Percentiles rank a stretch among this genome's conserved stretches.
Evolutionary conservation across 2,888 invertebrate species (phyloP).

Genomic region (Clistopyga incitator): DNA sequence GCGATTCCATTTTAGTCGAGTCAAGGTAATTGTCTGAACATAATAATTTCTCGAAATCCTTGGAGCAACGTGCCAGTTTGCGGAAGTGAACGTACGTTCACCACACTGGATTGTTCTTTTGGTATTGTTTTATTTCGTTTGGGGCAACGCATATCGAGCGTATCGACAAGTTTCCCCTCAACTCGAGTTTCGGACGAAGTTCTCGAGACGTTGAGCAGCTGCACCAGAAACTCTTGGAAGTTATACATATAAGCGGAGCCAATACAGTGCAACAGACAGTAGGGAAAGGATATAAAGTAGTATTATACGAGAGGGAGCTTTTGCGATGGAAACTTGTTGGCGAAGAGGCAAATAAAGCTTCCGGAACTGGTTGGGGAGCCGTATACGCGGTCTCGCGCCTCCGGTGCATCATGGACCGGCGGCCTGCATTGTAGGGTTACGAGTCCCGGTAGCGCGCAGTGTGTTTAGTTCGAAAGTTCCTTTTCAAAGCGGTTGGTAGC

Average conservation of each 20-base stretch:
- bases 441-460: constrained; percentile 24
- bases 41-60: too few species aligned
- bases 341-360: constrained; percentile 46
- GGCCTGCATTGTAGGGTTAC: constrained; percentile 1
- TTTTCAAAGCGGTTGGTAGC: constrained; percentile 46
- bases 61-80: too few species aligned
- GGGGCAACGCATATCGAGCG: background rate
- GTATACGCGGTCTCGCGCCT: constrained; percentile 17
- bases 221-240: background rate
- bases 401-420: constrained; percentile 16
- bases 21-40: too few species aligned
- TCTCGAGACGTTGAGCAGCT: background rate
- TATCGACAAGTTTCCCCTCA: background rate
- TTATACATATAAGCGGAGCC: background rate
- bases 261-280: constrained; percentile 26
- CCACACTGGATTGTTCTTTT: background rate
- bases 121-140: background rate
- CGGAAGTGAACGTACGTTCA: background rate
- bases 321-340: constrained; percentile 48
- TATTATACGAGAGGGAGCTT: constrained; percentile 23
- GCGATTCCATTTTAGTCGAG: background rate
- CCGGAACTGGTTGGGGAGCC: constrained; percentile 11
- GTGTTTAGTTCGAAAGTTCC: constrained; percentile 75
- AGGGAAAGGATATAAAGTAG: constrained; percentile 8
- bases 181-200: background rate